These are phyloP conservation scores for Tiliqua scincoides DNA, from an alignment of 2,113 vertebrate genomes.

Conservation along the genomic window DNA sequence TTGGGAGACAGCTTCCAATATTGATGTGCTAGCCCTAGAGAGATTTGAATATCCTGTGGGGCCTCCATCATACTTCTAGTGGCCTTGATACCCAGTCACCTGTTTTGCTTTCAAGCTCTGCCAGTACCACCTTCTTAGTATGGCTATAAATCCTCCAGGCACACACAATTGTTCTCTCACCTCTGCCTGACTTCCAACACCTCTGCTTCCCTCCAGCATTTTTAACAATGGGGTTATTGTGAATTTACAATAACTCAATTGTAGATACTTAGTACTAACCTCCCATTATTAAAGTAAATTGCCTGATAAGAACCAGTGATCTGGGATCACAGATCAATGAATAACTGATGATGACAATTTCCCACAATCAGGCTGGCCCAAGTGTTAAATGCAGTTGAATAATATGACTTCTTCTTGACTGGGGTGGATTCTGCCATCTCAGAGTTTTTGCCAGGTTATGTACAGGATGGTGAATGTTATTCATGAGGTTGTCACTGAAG, in stretches of 20 bases:
- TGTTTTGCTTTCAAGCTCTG: neutral
- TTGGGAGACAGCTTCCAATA: neutral
- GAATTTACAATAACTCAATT: constrained; percentile 1
- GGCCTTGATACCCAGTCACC: neutral
- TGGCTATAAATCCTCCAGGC: neutral
- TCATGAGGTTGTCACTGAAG: neutral
- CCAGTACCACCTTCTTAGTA: neutral
- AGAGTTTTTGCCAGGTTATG: neutral
- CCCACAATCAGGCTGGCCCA: neutral
- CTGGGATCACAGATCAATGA: neutral
- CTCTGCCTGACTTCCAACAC: neutral
- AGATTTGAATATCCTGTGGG: neutral
- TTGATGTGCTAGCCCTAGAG: neutral
- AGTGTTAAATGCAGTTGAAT: neutral
- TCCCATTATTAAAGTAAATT: neutral
- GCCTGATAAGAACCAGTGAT: neutral
- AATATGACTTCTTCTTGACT: neutral
- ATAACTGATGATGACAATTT: neutral
- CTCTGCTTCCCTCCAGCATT: neutral
- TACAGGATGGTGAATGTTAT: neutral
- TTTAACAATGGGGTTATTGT: neutral
- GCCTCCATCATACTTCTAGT: neutral
- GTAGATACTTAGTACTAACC: neutral
- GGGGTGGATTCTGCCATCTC: neutral
- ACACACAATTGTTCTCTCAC: neutral